These are phyloP conservation scores for Seriola rivoliana DNA, from an alignment of 2,113 vertebrate species.

Conservation along the genomic window DNA sequence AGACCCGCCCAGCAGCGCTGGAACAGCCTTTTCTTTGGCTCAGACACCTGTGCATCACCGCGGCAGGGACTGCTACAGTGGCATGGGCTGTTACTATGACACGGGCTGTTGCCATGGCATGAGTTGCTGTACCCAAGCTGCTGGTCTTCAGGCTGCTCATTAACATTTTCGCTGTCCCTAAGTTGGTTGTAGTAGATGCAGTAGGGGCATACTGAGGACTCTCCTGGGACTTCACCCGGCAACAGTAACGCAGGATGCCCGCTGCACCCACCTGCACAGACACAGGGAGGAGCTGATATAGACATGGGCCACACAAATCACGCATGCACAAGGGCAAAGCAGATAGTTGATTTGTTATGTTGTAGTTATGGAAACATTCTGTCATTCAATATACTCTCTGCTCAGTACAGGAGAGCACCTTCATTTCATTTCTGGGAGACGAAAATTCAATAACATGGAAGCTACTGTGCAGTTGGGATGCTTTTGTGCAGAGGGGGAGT, in stretches of 20 bases:
- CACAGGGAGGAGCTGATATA: slow-evolving; percentile 16
- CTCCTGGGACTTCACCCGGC: slow-evolving; percentile 69
- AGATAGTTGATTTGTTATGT: background rate
- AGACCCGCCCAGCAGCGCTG: slow-evolving; percentile 60
- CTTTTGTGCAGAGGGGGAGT: slow-evolving; percentile 54
- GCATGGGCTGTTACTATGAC: slow-evolving; percentile 52
- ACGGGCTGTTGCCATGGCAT: slow-evolving; percentile 59
- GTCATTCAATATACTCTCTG: slow-evolving; percentile 40
- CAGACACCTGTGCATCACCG: slow-evolving; percentile 37
- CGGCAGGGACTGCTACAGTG: slow-evolving; percentile 46
- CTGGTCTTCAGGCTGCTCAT: slow-evolving; percentile 53
- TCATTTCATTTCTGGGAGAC: slow-evolving; percentile 65
- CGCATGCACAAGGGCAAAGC: background rate
- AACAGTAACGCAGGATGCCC: slow-evolving; percentile 53
- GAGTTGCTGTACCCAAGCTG: slow-evolving; percentile 43
- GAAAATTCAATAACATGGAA: slow-evolving; percentile 68
- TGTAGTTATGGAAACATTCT: slow-evolving; percentile 8
- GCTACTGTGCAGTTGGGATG: slow-evolving; percentile 51
- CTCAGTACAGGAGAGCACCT: slow-evolving; percentile 26
- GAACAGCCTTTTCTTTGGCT: slow-evolving; percentile 55
- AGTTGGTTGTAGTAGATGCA: slow-evolving; percentile 72
- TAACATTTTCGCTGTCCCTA: slow-evolving; percentile 36
- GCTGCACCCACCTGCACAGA: slow-evolving; percentile 69
- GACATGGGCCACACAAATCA: slow-evolving; percentile 2
- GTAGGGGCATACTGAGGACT: slow-evolving; percentile 68